A percentile compares a stretch with the other conserved stretches of the same genome.
Evolutionary conservation across 2,797 vertebrate genomes (phyloP).

Genomic region (Sternarchorhynchus goeldii): DNA sequence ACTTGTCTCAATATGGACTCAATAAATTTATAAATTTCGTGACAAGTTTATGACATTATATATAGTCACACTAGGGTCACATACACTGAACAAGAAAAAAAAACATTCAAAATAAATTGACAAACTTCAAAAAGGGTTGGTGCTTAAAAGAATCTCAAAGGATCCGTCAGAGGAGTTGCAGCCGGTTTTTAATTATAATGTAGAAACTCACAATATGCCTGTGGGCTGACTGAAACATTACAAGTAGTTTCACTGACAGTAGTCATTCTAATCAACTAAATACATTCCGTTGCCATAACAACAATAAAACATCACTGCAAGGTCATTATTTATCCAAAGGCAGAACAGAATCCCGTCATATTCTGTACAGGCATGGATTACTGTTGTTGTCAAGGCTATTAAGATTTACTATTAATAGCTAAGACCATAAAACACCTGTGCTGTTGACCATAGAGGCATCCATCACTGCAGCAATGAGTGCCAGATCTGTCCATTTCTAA

Average conservation of each 20-base stretch:
- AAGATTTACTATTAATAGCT: constrained; percentile 46
- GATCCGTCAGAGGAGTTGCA: background rate
- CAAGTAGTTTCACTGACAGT: constrained; percentile 22
- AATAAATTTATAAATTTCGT: too few relatives aligned
- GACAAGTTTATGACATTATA: too few relatives aligned
- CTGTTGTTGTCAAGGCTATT: constrained; percentile 38
- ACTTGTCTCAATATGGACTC: too few relatives aligned
- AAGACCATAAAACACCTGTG: constrained; percentile 37
- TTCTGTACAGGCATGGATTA: constrained; percentile 26
- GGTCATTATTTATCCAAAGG: constrained; percentile 44
- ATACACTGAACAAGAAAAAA: background rate
- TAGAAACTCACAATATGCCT: background rate
- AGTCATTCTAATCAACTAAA: constrained; percentile 34
- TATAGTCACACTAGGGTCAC: background rate
- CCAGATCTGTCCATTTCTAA: constrained; percentile 45
- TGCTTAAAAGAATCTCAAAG: constrained; percentile 13
- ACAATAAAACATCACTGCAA: constrained; percentile 49
- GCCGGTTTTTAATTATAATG: constrained; percentile 20
- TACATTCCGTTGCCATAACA: constrained; percentile 46
- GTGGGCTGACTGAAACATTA: constrained; percentile 16
- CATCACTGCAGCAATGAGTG: constrained; percentile 45
- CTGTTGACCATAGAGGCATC: constrained; percentile 30
- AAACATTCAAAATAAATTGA: background rate
- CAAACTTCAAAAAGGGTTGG: too few relatives aligned
- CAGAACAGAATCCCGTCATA: constrained; percentile 39